Evolutionary conservation across 2,797 vertebrate species (phyloP), one percentile per base, ranked within the genome.

Genomic region (Sandelia bainsii): DNA sequence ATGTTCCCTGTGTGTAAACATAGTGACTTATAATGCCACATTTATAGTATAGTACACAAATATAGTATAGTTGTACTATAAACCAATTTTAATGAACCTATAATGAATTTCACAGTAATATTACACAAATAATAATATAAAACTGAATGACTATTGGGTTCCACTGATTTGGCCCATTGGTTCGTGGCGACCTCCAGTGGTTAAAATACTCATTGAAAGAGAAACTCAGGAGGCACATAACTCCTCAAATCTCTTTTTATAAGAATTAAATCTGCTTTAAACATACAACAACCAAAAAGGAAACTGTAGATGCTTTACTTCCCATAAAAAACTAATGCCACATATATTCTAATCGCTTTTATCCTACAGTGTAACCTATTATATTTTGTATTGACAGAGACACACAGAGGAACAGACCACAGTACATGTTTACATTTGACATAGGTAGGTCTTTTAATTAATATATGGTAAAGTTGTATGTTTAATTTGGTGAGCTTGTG

Each of bases 101-200:
- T n/a, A 45, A 50, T 68, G 0, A 3, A 32, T 62, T 66, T 6
- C n/a, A 29, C 5, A 46, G 27, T 4, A 4, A 69, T 46, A 8
- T 8, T 5, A 22, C 11, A 57, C 7, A 45, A 40, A 17, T 32
- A 52, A 19, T 11, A 37, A 49, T 19, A 17, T 6, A 54, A 2
- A 34, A 37, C 11, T 12, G 37, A 34, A 34, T 16, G 1, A 11
- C n/a, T 11, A 5, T 20, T 17, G 37, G 20, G 12, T 16, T 1
- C 22, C 0, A n/a, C 6, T 22, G 6, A 1, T n/a, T 14, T 69
- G 22, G 64, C 23, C 10, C 4, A 34, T 71, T 23, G 13, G 69
- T 49, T 27, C 20, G 72, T 68, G 49, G 42, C 50, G 76, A 78
- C 79, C 59, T 62, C 85, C 1, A 51, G 71, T 73, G 81, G 81